Conservation (phyloP, 2,888 invertebrate species). For the Noctua fimbriata region DNA sequence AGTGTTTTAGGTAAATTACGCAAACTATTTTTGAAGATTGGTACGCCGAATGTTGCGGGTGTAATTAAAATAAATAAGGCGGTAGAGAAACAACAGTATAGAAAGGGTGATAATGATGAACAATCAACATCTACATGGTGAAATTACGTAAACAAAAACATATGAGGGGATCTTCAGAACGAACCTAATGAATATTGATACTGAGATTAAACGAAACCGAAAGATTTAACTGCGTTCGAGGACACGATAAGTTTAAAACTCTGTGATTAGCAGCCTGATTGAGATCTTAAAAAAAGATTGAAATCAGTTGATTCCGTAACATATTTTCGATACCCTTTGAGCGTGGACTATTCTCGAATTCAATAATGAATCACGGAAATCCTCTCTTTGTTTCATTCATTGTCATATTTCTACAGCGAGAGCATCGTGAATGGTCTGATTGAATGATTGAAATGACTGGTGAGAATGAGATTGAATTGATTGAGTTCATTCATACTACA, state of each 20-base stretch:
- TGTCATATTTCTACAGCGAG: slow-evolving; percentile 34
- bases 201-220: slow-evolving; percentile 43
- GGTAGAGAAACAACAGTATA: slow-evolving; percentile 4
- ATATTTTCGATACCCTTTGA: slow-evolving; percentile 20
- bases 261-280: not conserved
- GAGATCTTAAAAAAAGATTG: not conserved
- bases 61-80: slow-evolving; percentile 40
- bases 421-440: slow-evolving; percentile 23
- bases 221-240: slow-evolving; percentile 24
- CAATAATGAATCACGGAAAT: slow-evolving; percentile 46
- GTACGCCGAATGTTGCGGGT: slow-evolving; percentile 10
- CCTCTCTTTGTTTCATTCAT: slow-evolving; percentile 52
- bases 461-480: slow-evolving; percentile 40
- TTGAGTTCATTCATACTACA: slow-evolving; percentile 20
- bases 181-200: slow-evolving; percentile 53
- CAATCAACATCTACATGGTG: slow-evolving; percentile 26
- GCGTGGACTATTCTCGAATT: slow-evolving; percentile 33
- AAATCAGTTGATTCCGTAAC: slow-evolving; percentile 5
- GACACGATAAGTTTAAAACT: slow-evolving; percentile 35
- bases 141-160: slow-evolving; percentile 44
- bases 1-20: slow-evolving; percentile 29
- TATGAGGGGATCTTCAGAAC: slow-evolving; percentile 21
- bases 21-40: slow-evolving; percentile 24
- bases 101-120: slow-evolving; percentile 25
- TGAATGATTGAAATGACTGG: slow-evolving; percentile 20